Evolutionary conservation across 2,888 invertebrate species (phyloP), one percentile per base, ranked within the genome.

Genomic region (Parelbella ahira): DNA sequence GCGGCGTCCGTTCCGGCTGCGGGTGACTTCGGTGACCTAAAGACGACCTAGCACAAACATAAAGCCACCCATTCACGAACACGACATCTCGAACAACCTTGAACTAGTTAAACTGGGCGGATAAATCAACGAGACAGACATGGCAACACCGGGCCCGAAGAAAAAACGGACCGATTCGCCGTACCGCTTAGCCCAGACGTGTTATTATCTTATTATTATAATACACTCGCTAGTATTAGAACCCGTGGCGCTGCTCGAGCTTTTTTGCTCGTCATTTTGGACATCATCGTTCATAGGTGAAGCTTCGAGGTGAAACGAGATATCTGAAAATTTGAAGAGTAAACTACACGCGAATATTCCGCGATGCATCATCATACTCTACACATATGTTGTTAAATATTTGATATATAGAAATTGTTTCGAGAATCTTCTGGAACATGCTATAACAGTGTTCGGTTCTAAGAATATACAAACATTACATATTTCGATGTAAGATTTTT

Each of bases 181-280:
- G 70, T 70, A 74, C 66, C 75, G 73, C 67, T 74, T 76, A 73
- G 63, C 63, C 56, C 72, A 81, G 80, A 81, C 80, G 66, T 82
- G 69, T 84, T 63, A 87, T 86, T 86, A 86, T 75, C 76, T 75
- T 70, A 82, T 83, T 83, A 81, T 75, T 68, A 68, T 76, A 76
- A 71, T 73, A 63, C 70, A 63, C 56, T 47, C 41, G 48, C 48
- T 48, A 48, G 45, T 49, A 47, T 53, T 51, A 48, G 37, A 51
- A 47, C 47, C 44, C 28, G 44, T 34, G 47, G 46, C 38, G 27
- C 24, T 48, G 4, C 36, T 36, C 24, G 42, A 7, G 13, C 10
- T 32, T 23, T 29, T 43, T 43, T 41, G 32, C 20, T 39, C 11
- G 15, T 41, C 13, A n/a, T 25, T 33, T 41, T 33, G 20, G 27